phyloP scores from a whole-genome alignment of 2,113 vertebrate genomes.

The Thryonomys swinderianus region DNA sequence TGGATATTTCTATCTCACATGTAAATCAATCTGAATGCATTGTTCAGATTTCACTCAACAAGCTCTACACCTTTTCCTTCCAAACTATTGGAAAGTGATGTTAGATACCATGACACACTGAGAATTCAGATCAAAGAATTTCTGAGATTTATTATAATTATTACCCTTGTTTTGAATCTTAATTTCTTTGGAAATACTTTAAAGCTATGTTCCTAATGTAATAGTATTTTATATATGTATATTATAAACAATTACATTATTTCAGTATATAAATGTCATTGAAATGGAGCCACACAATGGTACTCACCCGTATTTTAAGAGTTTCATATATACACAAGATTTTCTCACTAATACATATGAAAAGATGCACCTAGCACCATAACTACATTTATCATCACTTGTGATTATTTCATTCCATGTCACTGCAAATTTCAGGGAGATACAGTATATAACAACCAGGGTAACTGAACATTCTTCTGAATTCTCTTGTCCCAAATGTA shows the following conservation, averaged over 20 bases:
- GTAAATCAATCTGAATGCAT: neutral
- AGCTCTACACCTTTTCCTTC: neutral
- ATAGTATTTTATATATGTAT: neutral
- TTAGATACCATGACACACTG: conserved; percentile 45
- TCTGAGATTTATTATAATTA: conserved; percentile 46
- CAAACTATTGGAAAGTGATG: conserved; percentile 34
- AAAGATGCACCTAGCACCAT: neutral
- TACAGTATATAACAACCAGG: neutral
- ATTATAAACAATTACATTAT: neutral
- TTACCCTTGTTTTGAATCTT: conserved; percentile 35
- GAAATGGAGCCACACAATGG: conserved; percentile 43
- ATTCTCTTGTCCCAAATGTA: conserved; percentile 32
- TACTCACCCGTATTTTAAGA: conserved; percentile 36
- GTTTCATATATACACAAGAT: neutral
- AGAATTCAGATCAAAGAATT: conserved; percentile 53
- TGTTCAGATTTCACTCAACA: conserved; percentile 30
- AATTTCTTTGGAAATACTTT: conserved; percentile 58
- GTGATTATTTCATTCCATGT: conserved; percentile 21
- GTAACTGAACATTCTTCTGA: neutral
- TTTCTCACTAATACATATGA: conserved; percentile 48
- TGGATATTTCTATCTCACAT: conserved; percentile 23
- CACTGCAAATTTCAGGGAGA: conserved; percentile 1
- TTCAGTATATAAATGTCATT: conserved; percentile 36
- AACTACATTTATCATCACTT: neutral
- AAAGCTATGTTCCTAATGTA: conserved; percentile 33